Percentiles rank a stretch among this genome's conserved stretches.
Conservation (phyloP, 2,113 vertebrate species). For the Centropristis striata region DNA sequence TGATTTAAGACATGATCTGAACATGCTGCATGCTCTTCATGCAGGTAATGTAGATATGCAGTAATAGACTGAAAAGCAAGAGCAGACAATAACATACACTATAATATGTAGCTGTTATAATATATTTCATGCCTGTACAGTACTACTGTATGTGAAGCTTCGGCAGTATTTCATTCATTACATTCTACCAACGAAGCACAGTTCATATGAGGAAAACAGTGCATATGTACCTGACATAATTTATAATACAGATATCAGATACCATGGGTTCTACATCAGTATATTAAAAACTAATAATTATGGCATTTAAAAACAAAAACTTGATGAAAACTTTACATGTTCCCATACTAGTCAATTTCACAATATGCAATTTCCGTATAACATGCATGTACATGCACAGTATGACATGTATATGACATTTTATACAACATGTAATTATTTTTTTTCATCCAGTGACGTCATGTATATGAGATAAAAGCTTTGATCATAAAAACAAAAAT, state of each 20-base stretch:
- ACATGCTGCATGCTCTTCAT: slow-evolving; percentile 33
- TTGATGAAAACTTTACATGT: slow-evolving; percentile 20
- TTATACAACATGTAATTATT: slow-evolving; percentile 58
- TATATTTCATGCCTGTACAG: slow-evolving; percentile 44
- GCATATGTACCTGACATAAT: slow-evolving; percentile 43
- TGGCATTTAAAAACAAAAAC: slow-evolving; percentile 19
- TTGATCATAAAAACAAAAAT: slow-evolving; percentile 74
- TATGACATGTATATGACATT: slow-evolving; percentile 52
- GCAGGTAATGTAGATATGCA: slow-evolving; percentile 22
- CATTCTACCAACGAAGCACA: slow-evolving; percentile 8
- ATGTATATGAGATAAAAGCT: slow-evolving; percentile 67
- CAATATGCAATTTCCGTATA: slow-evolving; percentile 43
- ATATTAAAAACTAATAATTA: slow-evolving; percentile 11
- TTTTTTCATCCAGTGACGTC: slow-evolving; percentile 60
- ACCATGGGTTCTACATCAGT: slow-evolving; percentile 29
- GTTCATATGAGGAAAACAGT: slow-evolving; percentile 33
- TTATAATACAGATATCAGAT: slow-evolving; percentile 40
- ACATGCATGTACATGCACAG: slow-evolving; percentile 46
- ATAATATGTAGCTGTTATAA: slow-evolving; percentile 35
- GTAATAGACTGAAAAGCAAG: slow-evolving; percentile 7
- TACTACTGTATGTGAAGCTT: slow-evolving; percentile 28
- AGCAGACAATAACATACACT: slow-evolving; percentile 20
- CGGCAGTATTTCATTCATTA: slow-evolving; percentile 44
- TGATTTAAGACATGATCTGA: slow-evolving; percentile 39
- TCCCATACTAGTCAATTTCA: slow-evolving; percentile 28